These are phyloP conservation scores for Perithous albicinctus DNA, from an alignment of 2,888 invertebrate genomes.

Conservation along the genomic window DNA sequence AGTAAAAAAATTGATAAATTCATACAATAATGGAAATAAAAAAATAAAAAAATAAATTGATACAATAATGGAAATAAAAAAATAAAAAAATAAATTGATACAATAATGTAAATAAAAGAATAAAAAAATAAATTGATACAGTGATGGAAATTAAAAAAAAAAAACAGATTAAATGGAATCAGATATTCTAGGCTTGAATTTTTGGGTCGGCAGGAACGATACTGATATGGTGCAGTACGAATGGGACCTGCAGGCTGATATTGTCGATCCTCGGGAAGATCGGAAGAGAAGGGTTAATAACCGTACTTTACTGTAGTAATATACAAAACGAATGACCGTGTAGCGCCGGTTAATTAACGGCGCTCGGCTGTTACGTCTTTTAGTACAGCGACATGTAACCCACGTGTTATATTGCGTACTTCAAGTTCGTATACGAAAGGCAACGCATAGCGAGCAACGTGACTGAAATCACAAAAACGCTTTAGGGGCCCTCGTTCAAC, in stretches of 20 bases:
- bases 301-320: slow-evolving; percentile 12
- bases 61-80: no score
- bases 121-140: no score
- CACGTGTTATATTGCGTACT: slow-evolving; percentile 19
- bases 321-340: slow-evolving; percentile 61
- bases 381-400: slow-evolving; percentile 20
- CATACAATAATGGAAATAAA: no score
- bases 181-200: background rate
- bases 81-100: no score
- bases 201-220: background rate
- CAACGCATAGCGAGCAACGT: background rate
- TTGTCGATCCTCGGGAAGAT: slow-evolving; percentile 18
- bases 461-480: slow-evolving; percentile 33
- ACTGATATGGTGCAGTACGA: background rate
- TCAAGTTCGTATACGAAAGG: background rate
- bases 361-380: slow-evolving; percentile 29
- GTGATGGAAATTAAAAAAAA: no score
- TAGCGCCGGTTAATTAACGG: slow-evolving; percentile 66
- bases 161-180: no score
- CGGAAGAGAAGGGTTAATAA: slow-evolving; percentile 30
- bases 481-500: slow-evolving; percentile 1
- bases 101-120: no score
- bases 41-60: no score
- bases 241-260: background rate
- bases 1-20: no score